Evolutionary conservation across 1,140 invertebrate genomes (phyloP), one percentile per base, ranked within the genome.

Genomic region (Hormaphis cornu): DNA sequence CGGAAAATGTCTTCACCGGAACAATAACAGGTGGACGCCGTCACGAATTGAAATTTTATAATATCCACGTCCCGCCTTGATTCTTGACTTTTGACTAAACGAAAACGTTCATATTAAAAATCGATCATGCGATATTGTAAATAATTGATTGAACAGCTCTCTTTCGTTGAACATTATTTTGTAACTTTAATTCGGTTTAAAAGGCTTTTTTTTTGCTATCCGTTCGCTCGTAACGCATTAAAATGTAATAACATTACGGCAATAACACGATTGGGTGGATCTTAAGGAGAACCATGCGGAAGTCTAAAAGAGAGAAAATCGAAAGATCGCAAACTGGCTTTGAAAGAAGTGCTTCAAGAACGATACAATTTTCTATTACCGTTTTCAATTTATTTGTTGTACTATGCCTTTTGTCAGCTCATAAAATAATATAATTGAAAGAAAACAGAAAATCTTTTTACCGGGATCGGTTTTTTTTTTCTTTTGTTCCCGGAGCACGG

Each of bases 351-450:
- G 40, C 54, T 58, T 58, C 40, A 58, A 40, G 20, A 58, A 58
- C 40, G 54, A 20, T 40, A 26, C 37, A 58, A 58, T 33, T 58
- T 58, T 58, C 20, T 18, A 58, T 40, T 40, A 24, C 54, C 40
- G 40, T 58, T 58, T 58, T 58, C 54, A 58, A 58, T 58, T 35
- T 58, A 33, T 58, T 58, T 33, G 16, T 40, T 20, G 33, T 22
- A 22, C 53, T 37, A 26, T 40, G 22, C 20, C 5, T 58, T 58
- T 40, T 16, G 54, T 24, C 3, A 22, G 16, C 16, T 1, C 10
- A 9, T 6, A 24, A 12, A 22, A 37, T 8, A 8, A 40, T 14
- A 40, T 40, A 58, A 22, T 18, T 14, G 33, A 58, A 33, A 22
- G 20, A 24, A 50, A 24, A 50, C 20, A n/a, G 50, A 30, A 10